A percentile compares a stretch with the other conserved stretches of the same genome.
These are phyloP conservation scores for Plemyria rubiginata DNA, from an alignment of 2,888 invertebrate genomes.

Conservation along the genomic window DNA sequence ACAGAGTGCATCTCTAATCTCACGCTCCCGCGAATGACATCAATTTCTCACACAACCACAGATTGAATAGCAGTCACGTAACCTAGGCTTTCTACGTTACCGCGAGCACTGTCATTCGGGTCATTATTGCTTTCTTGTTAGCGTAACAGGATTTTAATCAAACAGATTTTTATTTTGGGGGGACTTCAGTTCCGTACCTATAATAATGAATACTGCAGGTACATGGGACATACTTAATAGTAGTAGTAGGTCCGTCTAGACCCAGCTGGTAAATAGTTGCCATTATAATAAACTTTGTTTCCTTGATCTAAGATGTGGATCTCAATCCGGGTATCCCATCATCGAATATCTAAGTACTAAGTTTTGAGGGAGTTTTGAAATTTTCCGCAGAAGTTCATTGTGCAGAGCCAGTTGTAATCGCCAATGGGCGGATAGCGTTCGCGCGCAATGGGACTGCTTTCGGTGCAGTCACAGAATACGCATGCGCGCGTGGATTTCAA, in stretches of 20 bases:
- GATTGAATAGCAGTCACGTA: constrained; percentile 20
- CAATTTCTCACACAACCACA: constrained; percentile 39
- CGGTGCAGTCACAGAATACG: constrained; percentile 91
- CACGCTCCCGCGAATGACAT: constrained; percentile 31
- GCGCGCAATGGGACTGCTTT: constrained; percentile 86
- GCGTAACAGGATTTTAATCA: constrained; percentile 9
- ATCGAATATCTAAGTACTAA: no score
- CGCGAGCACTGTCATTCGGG: constrained; percentile 33
- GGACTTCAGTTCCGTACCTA: no score
- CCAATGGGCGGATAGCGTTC: constrained; percentile 85
- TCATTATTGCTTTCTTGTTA: constrained; percentile 27
- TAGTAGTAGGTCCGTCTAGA: no score
- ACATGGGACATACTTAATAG: no score
- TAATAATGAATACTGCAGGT: no score
- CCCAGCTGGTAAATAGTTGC: no score
- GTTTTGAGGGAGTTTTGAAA: neutral
- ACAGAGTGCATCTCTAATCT: constrained; percentile 30
- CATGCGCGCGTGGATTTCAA: constrained; percentile 88
- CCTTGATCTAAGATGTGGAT: no score
- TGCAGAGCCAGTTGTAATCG: constrained; percentile 87
- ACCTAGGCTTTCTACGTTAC: constrained; percentile 41
- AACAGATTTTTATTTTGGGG: neutral
- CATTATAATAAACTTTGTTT: no score
- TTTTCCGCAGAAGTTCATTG: constrained; percentile 86
- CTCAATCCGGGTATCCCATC: no score